Conservation (phyloP, 2,797 vertebrate genomes). For the Pagetopsis macropterus region DNA sequence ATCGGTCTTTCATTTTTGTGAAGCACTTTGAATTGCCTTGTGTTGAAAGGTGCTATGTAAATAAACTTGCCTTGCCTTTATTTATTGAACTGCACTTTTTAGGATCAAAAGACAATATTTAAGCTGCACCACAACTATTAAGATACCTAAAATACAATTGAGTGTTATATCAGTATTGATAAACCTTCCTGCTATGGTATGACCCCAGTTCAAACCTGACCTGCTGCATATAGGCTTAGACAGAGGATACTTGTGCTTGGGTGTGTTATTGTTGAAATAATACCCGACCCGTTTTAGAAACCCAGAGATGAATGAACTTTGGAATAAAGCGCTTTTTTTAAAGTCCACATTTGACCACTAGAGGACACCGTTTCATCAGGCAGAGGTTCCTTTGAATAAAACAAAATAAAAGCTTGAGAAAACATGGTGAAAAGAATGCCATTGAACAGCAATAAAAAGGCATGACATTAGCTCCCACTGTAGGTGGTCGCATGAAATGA, state of each 20-base stretch:
- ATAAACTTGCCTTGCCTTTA: no score
- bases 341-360: constrained; percentile 45
- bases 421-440: constrained; percentile 67
- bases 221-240: constrained; percentile 21
- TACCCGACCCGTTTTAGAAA: constrained; percentile 45
- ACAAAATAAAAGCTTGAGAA: constrained; percentile 40
- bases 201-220: constrained; percentile 5
- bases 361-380: constrained; percentile 55
- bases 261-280: constrained; percentile 38
- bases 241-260: constrained; percentile 54
- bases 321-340: constrained; percentile 43
- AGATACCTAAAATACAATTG: constrained; percentile 12
- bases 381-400: constrained; percentile 28
- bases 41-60: no score
- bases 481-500: constrained; percentile 53
- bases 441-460: constrained; percentile 69
- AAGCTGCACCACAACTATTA: constrained; percentile 21
- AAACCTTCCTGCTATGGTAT: background rate
- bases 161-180: constrained; percentile 26
- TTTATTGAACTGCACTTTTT: constrained; percentile 1
- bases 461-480: constrained; percentile 64
- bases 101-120: constrained; percentile 18
- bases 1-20: background rate
- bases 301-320: constrained; percentile 24
- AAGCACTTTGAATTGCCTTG: no score